phyloP scores from a whole-genome alignment of 1,140 invertebrate species.

The Charaxes varanes region DNA sequence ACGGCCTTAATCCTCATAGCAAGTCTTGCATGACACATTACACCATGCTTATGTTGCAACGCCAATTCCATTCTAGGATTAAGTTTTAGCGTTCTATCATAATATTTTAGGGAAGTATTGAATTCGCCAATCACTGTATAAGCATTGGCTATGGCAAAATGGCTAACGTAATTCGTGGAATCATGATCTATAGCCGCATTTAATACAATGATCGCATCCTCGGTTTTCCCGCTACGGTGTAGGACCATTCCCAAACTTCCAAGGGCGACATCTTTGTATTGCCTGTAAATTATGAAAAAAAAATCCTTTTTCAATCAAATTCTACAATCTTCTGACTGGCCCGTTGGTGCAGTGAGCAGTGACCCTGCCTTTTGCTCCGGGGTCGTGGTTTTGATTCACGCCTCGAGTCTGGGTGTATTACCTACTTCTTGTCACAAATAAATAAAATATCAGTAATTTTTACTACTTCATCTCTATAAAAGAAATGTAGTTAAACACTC shows the following conservation, averaged over 20 bases:
- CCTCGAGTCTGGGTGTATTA: no score
- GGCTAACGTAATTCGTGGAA: conserved; percentile 80
- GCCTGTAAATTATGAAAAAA: conserved; percentile 59
- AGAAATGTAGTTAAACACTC: no score
- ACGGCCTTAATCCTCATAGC: conserved; percentile 75
- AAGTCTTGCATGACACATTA: conserved; percentile 81
- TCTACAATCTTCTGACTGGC: no score
- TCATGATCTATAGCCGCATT: conserved; percentile 88
- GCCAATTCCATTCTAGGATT: conserved; percentile 69
- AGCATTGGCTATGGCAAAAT: conserved; percentile 87
- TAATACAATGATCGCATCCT: conserved; percentile 87
- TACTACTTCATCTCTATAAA: no score
- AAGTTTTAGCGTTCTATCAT: conserved; percentile 82
- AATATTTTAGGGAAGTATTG: conserved; percentile 78
- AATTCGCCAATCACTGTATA: conserved; percentile 81
- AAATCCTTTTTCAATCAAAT: no score
- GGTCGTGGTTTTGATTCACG: no score
- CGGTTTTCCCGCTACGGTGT: conserved; percentile 81
- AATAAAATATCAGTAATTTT: no score
- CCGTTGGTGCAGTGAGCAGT: no score
- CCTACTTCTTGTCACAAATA: no score
- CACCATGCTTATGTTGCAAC: conserved; percentile 77
- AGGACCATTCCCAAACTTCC: conserved; percentile 89
- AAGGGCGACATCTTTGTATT: conserved; percentile 86
- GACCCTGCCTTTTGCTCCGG: no score